These are phyloP conservation scores for Dicroscelio sp. DNA, from an alignment of 2,888 invertebrate genomes.

Conservation along the genomic window DNA sequence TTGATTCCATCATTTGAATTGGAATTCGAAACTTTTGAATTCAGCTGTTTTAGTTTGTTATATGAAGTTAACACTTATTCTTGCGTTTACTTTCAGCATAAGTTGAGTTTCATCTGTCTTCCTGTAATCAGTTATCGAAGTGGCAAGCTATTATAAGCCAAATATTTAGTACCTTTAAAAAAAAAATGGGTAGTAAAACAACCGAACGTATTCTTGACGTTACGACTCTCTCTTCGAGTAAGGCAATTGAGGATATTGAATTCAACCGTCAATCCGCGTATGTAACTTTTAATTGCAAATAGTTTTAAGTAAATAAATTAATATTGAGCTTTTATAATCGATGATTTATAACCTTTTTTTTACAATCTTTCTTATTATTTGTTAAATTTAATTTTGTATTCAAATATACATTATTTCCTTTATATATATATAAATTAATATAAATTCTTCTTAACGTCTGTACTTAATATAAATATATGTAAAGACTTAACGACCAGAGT, in stretches of 20 bases:
- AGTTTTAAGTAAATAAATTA: not conserved
- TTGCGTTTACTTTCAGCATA: not conserved
- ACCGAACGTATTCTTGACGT: not conserved
- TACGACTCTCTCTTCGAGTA: not conserved
- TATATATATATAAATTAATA: too few species aligned
- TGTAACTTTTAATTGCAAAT: not conserved
- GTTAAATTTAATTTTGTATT: too few species aligned
- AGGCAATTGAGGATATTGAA: not conserved
- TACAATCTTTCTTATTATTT: not conserved
- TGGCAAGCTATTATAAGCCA: too few species aligned
- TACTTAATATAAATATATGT: too few species aligned
- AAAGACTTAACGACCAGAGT: too few species aligned
- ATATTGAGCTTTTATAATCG: too few species aligned
- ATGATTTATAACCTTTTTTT: too few species aligned
- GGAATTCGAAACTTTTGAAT: not conserved
- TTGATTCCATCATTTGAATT: not conserved
- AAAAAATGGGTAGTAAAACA: not conserved
- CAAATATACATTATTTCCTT: too few species aligned
- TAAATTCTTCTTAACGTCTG: too few species aligned
- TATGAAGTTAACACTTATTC: not conserved
- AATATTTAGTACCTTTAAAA: too few species aligned
- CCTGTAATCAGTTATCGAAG: too few species aligned
- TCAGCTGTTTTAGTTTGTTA: not conserved
- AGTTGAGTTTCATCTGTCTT: too few species aligned
- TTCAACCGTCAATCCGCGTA: not conserved